A percentile compares a stretch with the other conserved stretches of the same genome.
phyloP scores from a whole-genome alignment of 2,888 invertebrate genomes.

The Trachelus troglodyta region DNA sequence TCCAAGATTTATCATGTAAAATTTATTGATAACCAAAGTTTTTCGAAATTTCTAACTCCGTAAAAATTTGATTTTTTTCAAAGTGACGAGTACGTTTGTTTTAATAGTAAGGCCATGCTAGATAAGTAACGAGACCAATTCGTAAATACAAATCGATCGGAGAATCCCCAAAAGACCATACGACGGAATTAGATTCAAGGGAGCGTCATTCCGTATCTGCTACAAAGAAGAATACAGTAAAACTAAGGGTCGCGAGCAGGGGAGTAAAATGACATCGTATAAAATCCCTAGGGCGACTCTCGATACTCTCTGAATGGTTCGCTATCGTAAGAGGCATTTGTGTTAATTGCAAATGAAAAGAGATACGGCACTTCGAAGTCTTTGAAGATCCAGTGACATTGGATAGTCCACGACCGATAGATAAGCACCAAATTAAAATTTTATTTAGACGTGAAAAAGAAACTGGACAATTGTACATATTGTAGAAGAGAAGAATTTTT shows the following conservation, averaged over 20 bases:
- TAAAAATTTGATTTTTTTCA: neutral
- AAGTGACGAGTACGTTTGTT: neutral
- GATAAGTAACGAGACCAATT: neutral
- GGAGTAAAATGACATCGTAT: neutral
- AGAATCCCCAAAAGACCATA: neutral
- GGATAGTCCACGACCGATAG: neutral
- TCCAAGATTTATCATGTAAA: no score
- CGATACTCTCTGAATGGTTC: neutral
- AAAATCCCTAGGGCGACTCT: neutral
- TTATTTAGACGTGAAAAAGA: neutral
- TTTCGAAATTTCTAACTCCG: neutral
- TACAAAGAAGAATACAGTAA: neutral
- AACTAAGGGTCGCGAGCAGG: neutral
- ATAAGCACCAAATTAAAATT: neutral
- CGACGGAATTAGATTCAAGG: neutral
- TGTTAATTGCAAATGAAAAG: neutral
- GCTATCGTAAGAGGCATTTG: neutral
- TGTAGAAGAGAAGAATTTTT: neutral
- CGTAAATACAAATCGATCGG: neutral
- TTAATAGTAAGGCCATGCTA: neutral
- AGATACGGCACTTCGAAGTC: neutral
- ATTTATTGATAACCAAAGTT: no score
- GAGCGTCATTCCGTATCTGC: neutral
- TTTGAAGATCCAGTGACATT: neutral
- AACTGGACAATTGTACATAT: neutral